Evolutionary conservation across 2,888 invertebrate species (phyloP).

Genomic region (Nomada flava): DNA sequence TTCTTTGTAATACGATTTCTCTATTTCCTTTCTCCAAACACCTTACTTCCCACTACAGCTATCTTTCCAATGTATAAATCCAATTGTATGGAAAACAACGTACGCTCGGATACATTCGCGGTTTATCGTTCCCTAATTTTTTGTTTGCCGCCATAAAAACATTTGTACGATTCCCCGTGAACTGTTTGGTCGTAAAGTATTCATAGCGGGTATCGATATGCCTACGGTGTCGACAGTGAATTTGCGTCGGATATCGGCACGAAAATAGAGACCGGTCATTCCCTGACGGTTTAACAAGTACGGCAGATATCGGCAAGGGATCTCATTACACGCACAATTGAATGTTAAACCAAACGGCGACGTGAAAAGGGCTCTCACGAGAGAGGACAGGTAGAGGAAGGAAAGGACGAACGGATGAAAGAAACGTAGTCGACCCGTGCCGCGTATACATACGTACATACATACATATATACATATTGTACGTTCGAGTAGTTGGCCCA

Average conservation of each 20-base stretch:
- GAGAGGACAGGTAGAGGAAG: neutral
- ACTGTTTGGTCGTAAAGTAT: conserved; percentile 49
- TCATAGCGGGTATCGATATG: conserved; percentile 63
- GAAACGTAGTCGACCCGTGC: conserved; percentile 5
- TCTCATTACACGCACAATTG: conserved; percentile 54
- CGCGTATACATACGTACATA: neutral
- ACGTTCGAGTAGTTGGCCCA: neutral
- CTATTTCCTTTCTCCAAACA: no score
- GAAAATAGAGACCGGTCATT: conserved; percentile 58
- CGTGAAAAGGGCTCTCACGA: conserved; percentile 15
- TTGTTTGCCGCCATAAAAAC: neutral
- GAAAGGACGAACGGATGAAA: conserved; percentile 5
- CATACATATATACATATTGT: no score
- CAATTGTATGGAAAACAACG: no score
- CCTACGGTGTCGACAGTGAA: conserved; percentile 57
- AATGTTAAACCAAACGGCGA: conserved; percentile 25
- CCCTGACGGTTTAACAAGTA: conserved; percentile 49
- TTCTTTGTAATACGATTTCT: no score
- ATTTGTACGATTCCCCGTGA: conserved; percentile 27
- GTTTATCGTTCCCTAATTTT: neutral
- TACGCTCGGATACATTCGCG: no score
- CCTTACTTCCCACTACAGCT: no score
- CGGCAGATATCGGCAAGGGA: conserved; percentile 51
- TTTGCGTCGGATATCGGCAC: conserved; percentile 62
- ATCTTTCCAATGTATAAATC: no score